These are phyloP conservation scores for Tipula unca DNA, from an alignment of 2,888 invertebrate species.

Conservation along the genomic window DNA sequence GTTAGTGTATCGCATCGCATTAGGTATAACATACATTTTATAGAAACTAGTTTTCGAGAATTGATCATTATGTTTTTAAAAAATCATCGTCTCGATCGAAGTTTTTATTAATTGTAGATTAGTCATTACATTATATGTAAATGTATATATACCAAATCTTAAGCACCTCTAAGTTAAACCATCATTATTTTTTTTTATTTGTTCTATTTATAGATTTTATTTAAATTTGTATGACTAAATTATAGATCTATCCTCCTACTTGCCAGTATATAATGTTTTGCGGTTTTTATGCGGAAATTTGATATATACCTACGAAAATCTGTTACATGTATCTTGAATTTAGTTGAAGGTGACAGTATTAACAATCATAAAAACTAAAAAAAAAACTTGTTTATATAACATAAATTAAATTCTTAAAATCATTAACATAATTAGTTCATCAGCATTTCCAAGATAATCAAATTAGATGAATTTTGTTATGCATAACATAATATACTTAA, in stretches of 20 bases:
- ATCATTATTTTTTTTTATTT: not conserved
- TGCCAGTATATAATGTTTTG: not conserved
- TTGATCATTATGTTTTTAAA: not conserved
- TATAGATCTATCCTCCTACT: not conserved
- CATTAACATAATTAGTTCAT: constrained; percentile 14
- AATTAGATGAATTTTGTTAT: not conserved
- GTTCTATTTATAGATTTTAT: not conserved
- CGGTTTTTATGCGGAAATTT: constrained; percentile 10
- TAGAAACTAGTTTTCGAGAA: not conserved
- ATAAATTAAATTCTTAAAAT: not conserved
- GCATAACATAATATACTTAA: too few relatives aligned
- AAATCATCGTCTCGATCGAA: not conserved
- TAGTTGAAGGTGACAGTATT: not conserved
- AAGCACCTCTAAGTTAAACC: not conserved
- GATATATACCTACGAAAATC: not conserved
- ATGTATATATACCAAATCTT: not conserved
- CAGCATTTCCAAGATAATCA: not conserved
- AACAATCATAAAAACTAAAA: not conserved
- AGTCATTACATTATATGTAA: not conserved
- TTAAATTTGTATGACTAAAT: not conserved
- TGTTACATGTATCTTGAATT: not conserved
- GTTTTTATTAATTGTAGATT: not conserved
- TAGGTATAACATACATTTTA: not conserved
- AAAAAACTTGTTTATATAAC: not conserved
- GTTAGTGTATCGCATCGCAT: not conserved